These are phyloP conservation scores for Brassicogethes aeneus DNA, from an alignment of 2,888 invertebrate species.

Conservation along the genomic window DNA sequence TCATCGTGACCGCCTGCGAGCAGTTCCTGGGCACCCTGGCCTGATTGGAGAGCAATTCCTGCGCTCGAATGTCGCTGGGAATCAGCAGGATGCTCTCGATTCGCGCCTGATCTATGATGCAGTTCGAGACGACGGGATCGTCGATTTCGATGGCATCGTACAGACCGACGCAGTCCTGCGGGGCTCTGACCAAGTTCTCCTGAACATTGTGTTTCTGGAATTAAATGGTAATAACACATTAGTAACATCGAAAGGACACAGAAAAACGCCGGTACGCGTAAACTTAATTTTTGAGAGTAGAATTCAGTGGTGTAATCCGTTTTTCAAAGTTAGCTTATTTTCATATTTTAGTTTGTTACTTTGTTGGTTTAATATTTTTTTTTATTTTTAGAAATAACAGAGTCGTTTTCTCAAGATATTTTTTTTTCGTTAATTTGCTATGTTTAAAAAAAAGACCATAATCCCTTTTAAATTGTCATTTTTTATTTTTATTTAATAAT, in stretches of 20 bases:
- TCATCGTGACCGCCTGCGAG: constrained; percentile 54
- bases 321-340: too few relatives aligned
- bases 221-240: constrained; percentile 4
- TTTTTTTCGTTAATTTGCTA: too few relatives aligned
- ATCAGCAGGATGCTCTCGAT: constrained; percentile 74
- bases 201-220: constrained; percentile 43
- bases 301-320: too few relatives aligned
- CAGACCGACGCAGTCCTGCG: constrained; percentile 44
- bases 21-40: constrained; percentile 62
- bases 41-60: constrained; percentile 54
- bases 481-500: too few relatives aligned
- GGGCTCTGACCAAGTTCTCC: constrained; percentile 40
- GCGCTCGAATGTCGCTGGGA: constrained; percentile 58
- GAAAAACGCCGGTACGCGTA: too few relatives aligned
- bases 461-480: too few relatives aligned
- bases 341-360: too few relatives aligned
- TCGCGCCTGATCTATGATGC: constrained; percentile 67
- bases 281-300: too few relatives aligned
- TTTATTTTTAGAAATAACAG: too few relatives aligned
- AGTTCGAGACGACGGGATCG: constrained; percentile 74
- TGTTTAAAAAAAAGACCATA: too few relatives aligned
- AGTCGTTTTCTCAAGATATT: too few relatives aligned
- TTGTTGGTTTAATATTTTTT: too few relatives aligned
- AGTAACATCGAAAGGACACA: not conserved
- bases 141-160: constrained; percentile 63